Base-by-base conservation (phyloP, 2,797 vertebrate genomes). In the Pristis pectinata region DNA sequence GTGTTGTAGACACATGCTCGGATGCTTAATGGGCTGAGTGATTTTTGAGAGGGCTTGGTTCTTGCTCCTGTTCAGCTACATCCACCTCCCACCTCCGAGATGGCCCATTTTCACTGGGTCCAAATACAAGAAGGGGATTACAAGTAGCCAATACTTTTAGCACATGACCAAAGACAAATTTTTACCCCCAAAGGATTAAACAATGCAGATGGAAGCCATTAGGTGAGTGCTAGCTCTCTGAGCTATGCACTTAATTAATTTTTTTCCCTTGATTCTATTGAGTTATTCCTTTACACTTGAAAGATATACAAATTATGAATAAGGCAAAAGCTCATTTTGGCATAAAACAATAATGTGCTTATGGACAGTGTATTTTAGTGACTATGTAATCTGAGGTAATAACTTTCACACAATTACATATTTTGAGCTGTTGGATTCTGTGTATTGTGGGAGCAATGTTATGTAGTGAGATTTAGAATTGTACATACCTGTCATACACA, bases 401-500 rank as follows among this genome's bases (percentile, higher is more conserved):
- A 64, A 59, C 27, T 15, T 59, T 59, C 27, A 15, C 5, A 10
- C 3, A 83, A 37, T 59, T 13, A 89, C 56, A 59, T 17, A 59
- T n/a, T 87, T 80, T 17, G 30, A n/a, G 53, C 34, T 89, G 5
- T 59, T 41, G 30, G 64, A 91, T 67, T 37, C 91, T 67, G 61
- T 91, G 34, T 7, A 89, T 64, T 11, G 15, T 22, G 85, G 1
- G 61, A 41, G 67, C 64, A n/a, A 67, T 67, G 59, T 67, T 67
- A 41, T 24, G 6, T 30, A 5, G 67, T 67, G 61, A 67, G n/a
- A n/a, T 37, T 59, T 59, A 67, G 8, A 67, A 64, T 34, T 70
- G 22, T 72, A 97, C 98, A 98, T 95, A 99, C 98, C 97, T 95
- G 67, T 99, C 98, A 53, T 99, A 99, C 93, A 97, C 95, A 0